phyloP scores from a whole-genome alignment of 2,113 vertebrate genomes.

The Thalassarche chlororhynchos region DNA sequence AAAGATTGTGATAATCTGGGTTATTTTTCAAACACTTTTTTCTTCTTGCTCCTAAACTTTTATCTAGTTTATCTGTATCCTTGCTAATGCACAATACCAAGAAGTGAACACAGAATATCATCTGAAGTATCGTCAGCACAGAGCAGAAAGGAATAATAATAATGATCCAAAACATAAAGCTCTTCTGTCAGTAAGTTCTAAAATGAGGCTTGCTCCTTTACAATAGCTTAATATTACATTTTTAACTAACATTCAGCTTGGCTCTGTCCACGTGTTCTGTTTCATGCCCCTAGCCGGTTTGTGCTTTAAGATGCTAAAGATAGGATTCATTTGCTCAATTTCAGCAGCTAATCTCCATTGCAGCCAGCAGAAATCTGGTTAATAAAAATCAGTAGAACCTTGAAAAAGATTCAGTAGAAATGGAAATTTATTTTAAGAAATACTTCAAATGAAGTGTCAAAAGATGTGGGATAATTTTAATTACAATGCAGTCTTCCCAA shows the following conservation, averaged over 20 bases:
- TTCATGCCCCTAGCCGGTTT: not conserved
- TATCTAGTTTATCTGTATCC: not conserved
- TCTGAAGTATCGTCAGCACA: not conserved
- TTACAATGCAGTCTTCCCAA: not conserved
- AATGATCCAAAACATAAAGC: not conserved
- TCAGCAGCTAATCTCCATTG: not conserved
- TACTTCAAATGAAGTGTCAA: not conserved
- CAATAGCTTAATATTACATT: not conserved
- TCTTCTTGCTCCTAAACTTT: not conserved
- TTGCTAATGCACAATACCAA: not conserved
- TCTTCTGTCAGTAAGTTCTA: not conserved
- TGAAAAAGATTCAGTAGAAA: not conserved
- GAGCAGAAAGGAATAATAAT: not conserved
- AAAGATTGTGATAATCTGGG: not conserved
- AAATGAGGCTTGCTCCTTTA: not conserved
- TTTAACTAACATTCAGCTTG: not conserved
- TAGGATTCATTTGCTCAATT: not conserved
- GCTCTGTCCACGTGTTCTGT: not conserved
- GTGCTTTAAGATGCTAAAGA: not conserved
- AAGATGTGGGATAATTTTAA: not conserved
- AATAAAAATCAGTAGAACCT: not conserved
- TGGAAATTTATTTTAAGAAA: constrained; percentile 15
- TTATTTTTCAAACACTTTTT: not conserved
- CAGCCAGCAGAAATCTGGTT: not conserved
- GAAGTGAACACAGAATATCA: not conserved